A percentile compares a stretch with the other conserved stretches of the same genome.
phyloP scores from a whole-genome alignment of 2,113 vertebrate genomes.

The Danio rerio region DNA sequence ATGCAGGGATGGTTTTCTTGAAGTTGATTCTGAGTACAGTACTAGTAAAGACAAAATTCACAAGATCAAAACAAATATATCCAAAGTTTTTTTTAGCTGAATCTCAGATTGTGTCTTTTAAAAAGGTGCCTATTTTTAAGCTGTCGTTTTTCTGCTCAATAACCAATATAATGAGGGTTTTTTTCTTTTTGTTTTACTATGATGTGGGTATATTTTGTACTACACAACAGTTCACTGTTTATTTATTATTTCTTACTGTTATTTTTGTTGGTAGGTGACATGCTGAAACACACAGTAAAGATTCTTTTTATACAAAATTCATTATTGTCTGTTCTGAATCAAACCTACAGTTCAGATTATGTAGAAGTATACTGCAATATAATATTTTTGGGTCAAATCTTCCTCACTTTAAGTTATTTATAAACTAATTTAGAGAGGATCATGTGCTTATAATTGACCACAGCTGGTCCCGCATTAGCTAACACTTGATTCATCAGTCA shows the following conservation, averaged over 20 bases:
- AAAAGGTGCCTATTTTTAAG: constrained; percentile 5
- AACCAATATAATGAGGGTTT: constrained; percentile 4
- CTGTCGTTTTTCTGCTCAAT: constrained; percentile 19
- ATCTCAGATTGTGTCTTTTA: constrained; percentile 30
- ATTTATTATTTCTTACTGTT: constrained; percentile 50
- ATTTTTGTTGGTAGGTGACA: constrained; percentile 22
- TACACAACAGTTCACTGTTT: constrained; percentile 39
- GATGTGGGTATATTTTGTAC: constrained; percentile 24
- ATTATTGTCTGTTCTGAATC: constrained; percentile 35
- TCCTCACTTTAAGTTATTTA: no score
- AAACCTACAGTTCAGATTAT: neutral
- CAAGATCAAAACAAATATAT: neutral
- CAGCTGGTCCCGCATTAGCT: no score
- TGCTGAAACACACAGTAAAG: constrained; percentile 39
- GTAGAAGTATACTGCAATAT: no score
- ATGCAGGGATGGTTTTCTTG: neutral
- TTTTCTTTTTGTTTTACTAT: neutral
- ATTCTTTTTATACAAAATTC: constrained; percentile 39
- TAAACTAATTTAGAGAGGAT: no score
- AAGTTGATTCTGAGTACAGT: constrained; percentile 7
- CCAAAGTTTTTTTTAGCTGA: neutral
- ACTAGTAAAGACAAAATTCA: neutral
- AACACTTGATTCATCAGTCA: no score
- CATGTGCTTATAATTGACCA: no score
- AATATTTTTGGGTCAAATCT: no score